Base-by-base conservation (phyloP, 1,140 invertebrate genomes). In the Ganaspis sp. region DNA sequence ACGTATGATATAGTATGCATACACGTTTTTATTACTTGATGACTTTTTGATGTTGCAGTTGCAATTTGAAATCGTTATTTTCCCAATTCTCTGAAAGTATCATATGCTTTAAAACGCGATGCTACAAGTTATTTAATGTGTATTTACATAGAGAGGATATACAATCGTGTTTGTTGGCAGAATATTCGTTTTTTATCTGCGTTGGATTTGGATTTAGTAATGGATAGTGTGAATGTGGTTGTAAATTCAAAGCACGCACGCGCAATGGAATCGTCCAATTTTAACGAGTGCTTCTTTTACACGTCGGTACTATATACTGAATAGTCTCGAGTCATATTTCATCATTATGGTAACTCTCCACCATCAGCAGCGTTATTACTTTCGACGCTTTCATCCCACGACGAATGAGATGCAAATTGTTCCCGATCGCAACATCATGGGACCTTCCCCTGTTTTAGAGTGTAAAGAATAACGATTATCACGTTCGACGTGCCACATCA, bases 341-440 rank as follows among this genome's bases (percentile, higher is more conserved):
- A 64, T 64, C 12, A 64, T 64, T 64, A 34, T 64, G 26, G 21
- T 29, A 12, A 26, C 54, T 21, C 23, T 64, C 23, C 12, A 26
- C 58, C 21, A 15, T 21, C 12, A 34, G 5, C 23, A 29, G 26
- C 23, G 23, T 64, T 64, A 64, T 64, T 64, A 64, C 26, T 64
- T 29, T 34, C 26, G 58, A 34, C 23, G 58, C 58, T 64, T 64
- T n/a, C 23, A 34, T 64, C 21, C 26, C 0, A 15, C 23, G 12
- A 64, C 58, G 58, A 34, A 64, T 29, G 26, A 64, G 58, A 29
- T 64, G 58, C 58, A 64, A 64, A 64, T 64, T 64, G 58, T 64
- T 64, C 58, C 9, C 23, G 58, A 64, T 64, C 21, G 58, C 12
- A 15, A 34, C 58, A 64, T 64, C 23, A 64, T 64, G 23, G 23